Conservation (phyloP, 2,113 vertebrate genomes). For the Datnioides undecimradiatus region DNA sequence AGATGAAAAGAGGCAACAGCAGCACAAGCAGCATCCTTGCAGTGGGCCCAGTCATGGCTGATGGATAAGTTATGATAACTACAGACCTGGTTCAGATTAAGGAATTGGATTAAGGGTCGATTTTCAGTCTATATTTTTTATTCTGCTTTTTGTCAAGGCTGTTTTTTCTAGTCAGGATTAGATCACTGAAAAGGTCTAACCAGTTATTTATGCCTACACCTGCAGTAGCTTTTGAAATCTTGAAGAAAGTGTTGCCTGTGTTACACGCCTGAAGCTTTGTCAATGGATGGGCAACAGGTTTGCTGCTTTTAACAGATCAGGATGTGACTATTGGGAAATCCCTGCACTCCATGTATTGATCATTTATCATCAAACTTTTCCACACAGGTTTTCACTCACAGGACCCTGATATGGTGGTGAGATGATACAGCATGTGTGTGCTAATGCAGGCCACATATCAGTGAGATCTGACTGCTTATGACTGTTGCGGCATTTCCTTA, state of each 20-base stretch:
- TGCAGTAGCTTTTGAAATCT: background rate
- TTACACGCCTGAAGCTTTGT: background rate
- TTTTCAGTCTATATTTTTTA: background rate
- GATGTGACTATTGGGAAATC: conserved; percentile 59
- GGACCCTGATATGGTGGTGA: conserved; percentile 50
- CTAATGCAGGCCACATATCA: conserved; percentile 62
- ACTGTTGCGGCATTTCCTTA: conserved; percentile 72
- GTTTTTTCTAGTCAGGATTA: background rate
- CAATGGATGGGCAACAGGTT: background rate
- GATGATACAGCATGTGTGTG: conserved; percentile 35
- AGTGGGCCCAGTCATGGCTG: conserved; percentile 29
- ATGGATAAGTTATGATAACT: background rate
- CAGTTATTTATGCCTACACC: background rate
- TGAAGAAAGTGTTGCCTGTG: background rate
- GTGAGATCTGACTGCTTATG: conserved; percentile 64
- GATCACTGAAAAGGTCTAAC: background rate
- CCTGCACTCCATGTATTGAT: conserved; percentile 46
- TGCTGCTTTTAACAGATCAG: conserved; percentile 48
- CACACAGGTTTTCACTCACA: conserved; percentile 62
- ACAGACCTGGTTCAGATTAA: background rate
- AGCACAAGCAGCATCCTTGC: conserved; percentile 29
- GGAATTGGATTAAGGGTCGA: background rate
- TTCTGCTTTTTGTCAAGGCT: background rate
- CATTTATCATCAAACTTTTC: conserved; percentile 16
- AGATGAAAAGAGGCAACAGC: conserved; percentile 37